Conservation (phyloP, 2,888 invertebrate genomes). For the Acanthosepion esculentum region DNA sequence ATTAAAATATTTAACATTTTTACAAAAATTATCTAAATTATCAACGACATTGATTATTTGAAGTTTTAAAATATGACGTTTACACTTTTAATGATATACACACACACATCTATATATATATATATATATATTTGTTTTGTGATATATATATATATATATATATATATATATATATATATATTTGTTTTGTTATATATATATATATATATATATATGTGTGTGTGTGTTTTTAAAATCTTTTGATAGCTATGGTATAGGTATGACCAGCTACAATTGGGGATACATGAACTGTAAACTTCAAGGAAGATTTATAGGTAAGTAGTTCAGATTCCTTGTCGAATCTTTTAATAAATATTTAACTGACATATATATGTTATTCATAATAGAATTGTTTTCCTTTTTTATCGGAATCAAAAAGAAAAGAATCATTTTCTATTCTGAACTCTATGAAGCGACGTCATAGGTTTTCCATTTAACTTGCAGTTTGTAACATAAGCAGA, state of each 20-base stretch:
- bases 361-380: too few species aligned
- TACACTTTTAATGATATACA: neutral
- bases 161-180: neutral
- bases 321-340: neutral
- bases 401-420: too few species aligned
- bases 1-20: too few species aligned
- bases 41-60: too few species aligned
- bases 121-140: constrained; percentile 39
- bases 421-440: too few species aligned
- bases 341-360: too few species aligned
- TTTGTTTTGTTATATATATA: constrained; percentile 43
- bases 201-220: neutral
- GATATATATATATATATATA: neutral
- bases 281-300: constrained; percentile 52
- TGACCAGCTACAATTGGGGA: constrained; percentile 49
- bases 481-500: too few species aligned
- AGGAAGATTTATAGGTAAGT: constrained; percentile 54
- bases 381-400: too few species aligned
- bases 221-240: neutral
- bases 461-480: too few species aligned
- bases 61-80: neutral
- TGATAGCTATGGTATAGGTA: constrained; percentile 50
- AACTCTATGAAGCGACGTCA: too few species aligned
- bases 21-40: too few species aligned
- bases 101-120: neutral